Evolutionary conservation across 2,888 invertebrate species (phyloP).

Genomic region (Spisula solida): DNA sequence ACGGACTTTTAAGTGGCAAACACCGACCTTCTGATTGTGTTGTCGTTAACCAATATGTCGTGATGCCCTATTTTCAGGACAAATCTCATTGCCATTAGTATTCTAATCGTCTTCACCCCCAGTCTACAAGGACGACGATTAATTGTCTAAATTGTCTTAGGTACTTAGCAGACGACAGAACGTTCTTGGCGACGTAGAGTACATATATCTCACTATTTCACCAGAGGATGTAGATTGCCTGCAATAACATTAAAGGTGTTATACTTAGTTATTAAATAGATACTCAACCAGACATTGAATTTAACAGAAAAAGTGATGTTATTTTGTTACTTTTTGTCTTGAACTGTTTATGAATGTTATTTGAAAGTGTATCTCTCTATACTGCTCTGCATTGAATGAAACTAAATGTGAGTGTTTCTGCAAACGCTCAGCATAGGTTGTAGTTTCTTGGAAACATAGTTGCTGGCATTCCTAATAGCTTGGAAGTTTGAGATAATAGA

Average conservation of each 20-base stretch:
- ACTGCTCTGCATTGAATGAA: background rate
- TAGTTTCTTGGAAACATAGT: background rate
- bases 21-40: no score
- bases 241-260: background rate
- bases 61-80: no score
- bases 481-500: background rate
- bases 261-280: background rate
- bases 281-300: background rate
- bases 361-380: background rate
- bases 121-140: no score
- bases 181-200: background rate
- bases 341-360: background rate
- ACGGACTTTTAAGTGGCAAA: no score
- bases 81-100: no score
- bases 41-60: no score
- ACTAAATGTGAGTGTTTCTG: background rate
- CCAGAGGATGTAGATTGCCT: background rate
- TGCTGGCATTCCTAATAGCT: background rate
- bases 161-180: background rate
- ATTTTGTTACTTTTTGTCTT: background rate
- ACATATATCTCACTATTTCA: background rate
- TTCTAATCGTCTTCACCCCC: no score
- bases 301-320: background rate
- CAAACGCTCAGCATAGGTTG: background rate
- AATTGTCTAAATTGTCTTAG: background rate